Evolutionary conservation across 1,140 invertebrate species (phyloP).

Genomic region (Drosophila sp.): DNA sequence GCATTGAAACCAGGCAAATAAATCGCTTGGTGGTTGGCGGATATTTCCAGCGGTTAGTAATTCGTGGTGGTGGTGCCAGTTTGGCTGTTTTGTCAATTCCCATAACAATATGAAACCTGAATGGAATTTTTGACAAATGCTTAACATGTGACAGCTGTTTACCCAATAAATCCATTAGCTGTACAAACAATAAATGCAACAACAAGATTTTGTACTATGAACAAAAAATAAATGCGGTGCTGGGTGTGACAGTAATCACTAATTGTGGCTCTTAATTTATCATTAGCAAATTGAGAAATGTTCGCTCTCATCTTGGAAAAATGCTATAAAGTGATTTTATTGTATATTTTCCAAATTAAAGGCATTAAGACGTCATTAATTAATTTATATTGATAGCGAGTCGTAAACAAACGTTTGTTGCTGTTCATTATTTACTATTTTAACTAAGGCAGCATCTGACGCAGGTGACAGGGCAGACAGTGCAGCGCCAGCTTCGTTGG

Average conservation of each 20-base stretch:
- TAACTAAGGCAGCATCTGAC: constrained; percentile 6
- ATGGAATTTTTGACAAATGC: constrained; percentile 77
- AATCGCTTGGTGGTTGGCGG: background rate
- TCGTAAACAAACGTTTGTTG: constrained; percentile 27
- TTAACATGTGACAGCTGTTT: constrained; percentile 77
- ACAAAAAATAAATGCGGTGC: constrained; percentile 50
- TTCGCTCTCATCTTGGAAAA: background rate
- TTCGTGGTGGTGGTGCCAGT: constrained; percentile 16
- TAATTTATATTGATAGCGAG: constrained; percentile 12
- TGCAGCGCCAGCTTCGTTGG: constrained; percentile 71
- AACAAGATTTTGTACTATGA: constrained; percentile 68
- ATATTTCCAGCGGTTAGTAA: constrained; percentile 3
- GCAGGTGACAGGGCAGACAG: constrained; percentile 58
- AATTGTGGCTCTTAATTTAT: constrained; percentile 64
- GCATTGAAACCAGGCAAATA: constrained; percentile 47
- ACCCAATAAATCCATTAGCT: constrained; percentile 82
- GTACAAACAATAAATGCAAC: constrained; percentile 54
- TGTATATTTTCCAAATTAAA: constrained; percentile 1
- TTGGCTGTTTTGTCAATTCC: constrained; percentile 21
- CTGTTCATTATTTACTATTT: constrained; percentile 27
- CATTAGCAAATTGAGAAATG: constrained; percentile 45
- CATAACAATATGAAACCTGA: constrained; percentile 53
- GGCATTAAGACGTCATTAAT: constrained; percentile 2
- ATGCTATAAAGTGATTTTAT: constrained; percentile 2
- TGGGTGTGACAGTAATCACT: constrained; percentile 73